Base-by-base conservation (phyloP, 2,797 vertebrate genomes). In the Helicolenus hilgendorfi region DNA sequence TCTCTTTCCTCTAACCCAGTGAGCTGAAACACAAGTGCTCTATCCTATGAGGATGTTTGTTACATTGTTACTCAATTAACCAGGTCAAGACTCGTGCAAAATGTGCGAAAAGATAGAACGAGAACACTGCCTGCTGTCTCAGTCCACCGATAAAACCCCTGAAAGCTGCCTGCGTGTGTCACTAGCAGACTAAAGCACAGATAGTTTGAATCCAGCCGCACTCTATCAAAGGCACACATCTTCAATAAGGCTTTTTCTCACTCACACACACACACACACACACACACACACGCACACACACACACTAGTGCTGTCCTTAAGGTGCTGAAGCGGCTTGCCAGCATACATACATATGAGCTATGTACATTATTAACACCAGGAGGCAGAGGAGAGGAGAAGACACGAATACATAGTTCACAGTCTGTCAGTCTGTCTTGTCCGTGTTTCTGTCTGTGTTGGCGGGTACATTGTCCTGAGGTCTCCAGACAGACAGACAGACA, bases 251-350 rank as follows among this genome's bases (percentile, higher is more conserved):
- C 84, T 27, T 79, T 55, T 27, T 27, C 55, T 49, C 38, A 62
- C 24, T 1, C 33, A 27, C 58, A 5, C 68, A 13, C 35, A 24
- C 55, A 75, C 55, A 18, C 26, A 38, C 58, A 27, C 70, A 15
- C 36, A 53, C 35, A 18, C 45, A 76, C 56, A 20, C 45, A 63
- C 58, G 22, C 64, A 20, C 11, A 49, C 69, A 59, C 62, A 67
- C 75, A 86, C 64, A 81, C 59, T 97, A 98, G 98, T 98, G 96
- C 97, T 98, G 96, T 98, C 96, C 93, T 93, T 98, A 98, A 99
- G 98, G 98, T 99, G 98, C 98, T 96, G 96, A 98, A 98, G 98
- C 98, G 91, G 96, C 95, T 96, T 85, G 97, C 97, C 97, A 93
- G 84, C 89, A 95, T 88, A 96, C 96, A 96, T 95, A 96, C 94